Percentiles rank a stretch among this genome's conserved stretches.
phyloP scores from a whole-genome alignment of 2,797 vertebrate species.

The Nyctibius grandis region DNA sequence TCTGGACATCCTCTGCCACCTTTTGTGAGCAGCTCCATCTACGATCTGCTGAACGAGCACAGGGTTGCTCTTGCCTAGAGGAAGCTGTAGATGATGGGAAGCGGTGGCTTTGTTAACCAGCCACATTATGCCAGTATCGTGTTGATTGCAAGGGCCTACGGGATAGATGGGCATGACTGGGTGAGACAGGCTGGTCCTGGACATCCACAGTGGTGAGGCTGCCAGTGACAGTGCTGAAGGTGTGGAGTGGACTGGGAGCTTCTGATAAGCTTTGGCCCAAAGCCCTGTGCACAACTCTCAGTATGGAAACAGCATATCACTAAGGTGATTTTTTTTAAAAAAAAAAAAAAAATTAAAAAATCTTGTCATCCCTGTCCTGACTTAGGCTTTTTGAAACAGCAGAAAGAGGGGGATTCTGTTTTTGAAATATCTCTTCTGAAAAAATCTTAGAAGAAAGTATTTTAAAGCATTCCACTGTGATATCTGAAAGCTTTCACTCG shows the following conservation, averaged over 20 bases:
- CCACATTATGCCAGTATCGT: neutral
- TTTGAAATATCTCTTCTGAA: neutral
- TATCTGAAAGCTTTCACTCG: neutral
- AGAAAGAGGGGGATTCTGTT: neutral
- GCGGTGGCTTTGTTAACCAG: neutral
- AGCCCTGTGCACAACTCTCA: neutral
- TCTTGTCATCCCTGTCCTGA: neutral
- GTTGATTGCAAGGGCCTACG: neutral
- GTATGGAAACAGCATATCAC: neutral
- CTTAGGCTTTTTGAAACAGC: neutral
- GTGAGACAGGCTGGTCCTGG: neutral
- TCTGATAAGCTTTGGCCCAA: neutral
- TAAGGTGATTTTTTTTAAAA: neutral
- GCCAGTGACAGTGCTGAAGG: neutral
- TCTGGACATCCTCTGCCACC: neutral
- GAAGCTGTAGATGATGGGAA: neutral
- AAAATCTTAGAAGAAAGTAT: neutral
- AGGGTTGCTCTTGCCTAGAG: neutral
- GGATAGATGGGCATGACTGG: neutral
- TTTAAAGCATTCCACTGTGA: neutral
- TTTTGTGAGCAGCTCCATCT: neutral
- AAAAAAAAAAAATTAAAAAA: neutral
- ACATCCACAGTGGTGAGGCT: neutral
- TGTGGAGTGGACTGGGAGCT: neutral
- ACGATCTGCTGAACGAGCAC: neutral